Percentiles rank a stretch among this genome's conserved stretches.
Conservation (phyloP, 1,140 invertebrate genomes). For the Brachionus sp. region DNA sequence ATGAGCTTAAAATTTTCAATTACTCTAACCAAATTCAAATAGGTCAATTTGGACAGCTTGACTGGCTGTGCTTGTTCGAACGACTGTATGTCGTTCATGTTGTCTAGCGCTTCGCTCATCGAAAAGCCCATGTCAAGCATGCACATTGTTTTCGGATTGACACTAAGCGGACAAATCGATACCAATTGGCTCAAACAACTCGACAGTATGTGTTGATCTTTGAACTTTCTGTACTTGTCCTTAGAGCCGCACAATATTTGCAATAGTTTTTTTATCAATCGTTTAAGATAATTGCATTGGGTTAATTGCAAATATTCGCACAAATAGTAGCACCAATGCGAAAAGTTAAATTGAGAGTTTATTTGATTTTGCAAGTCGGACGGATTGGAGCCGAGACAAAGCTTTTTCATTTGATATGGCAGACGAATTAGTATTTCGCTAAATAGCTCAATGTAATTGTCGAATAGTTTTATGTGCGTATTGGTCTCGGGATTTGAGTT, state of each 20-base stretch:
- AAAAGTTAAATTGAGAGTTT: slow-evolving; percentile 28
- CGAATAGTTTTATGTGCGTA: not conserved
- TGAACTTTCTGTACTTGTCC: slow-evolving; percentile 85
- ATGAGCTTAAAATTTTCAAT: slow-evolving; percentile 89
- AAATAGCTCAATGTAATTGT: slow-evolving; percentile 62
- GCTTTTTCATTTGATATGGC: slow-evolving; percentile 74
- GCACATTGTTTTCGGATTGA: slow-evolving; percentile 52
- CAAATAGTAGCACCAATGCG: slow-evolving; percentile 72
- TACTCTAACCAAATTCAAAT: not conserved
- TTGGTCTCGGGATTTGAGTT: not conserved
- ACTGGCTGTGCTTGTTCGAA: slow-evolving; percentile 67
- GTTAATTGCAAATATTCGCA: slow-evolving; percentile 94
- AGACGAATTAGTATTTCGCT: slow-evolving; percentile 89
- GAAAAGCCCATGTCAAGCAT: slow-evolving; percentile 47
- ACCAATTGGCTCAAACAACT: slow-evolving; percentile 59
- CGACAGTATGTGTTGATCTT: slow-evolving; percentile 78
- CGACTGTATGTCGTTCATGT: slow-evolving; percentile 78
- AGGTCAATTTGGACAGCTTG: not conserved
- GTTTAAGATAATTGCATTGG: slow-evolving; percentile 62
- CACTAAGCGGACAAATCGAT: slow-evolving; percentile 51
- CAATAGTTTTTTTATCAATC: slow-evolving; percentile 67
- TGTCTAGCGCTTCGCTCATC: slow-evolving; percentile 50
- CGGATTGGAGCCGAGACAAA: slow-evolving; percentile 48
- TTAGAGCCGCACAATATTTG: slow-evolving; percentile 90
- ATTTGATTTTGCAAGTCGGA: not conserved